phyloP scores from a whole-genome alignment of 2,797 vertebrate species.

The Molossus molossus region DNA sequence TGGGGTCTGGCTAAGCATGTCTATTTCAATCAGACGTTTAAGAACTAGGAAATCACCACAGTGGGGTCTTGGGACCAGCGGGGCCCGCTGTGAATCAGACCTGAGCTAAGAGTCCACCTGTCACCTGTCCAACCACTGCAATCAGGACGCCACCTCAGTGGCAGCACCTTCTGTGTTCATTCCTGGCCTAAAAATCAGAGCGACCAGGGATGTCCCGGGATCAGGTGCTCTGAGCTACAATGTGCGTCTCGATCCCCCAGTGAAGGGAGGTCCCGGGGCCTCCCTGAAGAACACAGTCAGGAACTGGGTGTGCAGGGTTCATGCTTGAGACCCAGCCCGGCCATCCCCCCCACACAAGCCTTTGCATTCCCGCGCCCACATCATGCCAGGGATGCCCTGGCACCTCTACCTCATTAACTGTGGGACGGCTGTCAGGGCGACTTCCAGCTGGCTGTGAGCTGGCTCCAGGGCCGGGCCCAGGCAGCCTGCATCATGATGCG shows the following conservation, averaged over 20 bases:
- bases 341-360: neutral
- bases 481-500: neutral
- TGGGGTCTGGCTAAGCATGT: neutral
- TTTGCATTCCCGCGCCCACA: neutral
- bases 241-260: neutral
- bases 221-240: fast-evolving
- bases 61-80: neutral
- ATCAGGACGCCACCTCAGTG: fast-evolving
- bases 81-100: neutral
- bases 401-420: fast-evolving
- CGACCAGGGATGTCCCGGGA: neutral
- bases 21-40: neutral
- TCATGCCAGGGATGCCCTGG: neutral
- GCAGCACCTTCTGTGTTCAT: fast-evolving
- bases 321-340: fast-evolving
- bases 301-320: neutral
- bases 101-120: neutral
- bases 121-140: too few species aligned
- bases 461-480: neutral
- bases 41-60: neutral
- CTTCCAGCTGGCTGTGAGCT: neutral
- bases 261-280: neutral
- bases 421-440: neutral
- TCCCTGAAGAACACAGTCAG: neutral
- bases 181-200: neutral